A percentile compares a stretch with the other conserved stretches of the same genome.
These are phyloP conservation scores for Drepanosiphum platanoidis DNA, from an alignment of 2,888 invertebrate genomes.

Conservation along the genomic window DNA sequence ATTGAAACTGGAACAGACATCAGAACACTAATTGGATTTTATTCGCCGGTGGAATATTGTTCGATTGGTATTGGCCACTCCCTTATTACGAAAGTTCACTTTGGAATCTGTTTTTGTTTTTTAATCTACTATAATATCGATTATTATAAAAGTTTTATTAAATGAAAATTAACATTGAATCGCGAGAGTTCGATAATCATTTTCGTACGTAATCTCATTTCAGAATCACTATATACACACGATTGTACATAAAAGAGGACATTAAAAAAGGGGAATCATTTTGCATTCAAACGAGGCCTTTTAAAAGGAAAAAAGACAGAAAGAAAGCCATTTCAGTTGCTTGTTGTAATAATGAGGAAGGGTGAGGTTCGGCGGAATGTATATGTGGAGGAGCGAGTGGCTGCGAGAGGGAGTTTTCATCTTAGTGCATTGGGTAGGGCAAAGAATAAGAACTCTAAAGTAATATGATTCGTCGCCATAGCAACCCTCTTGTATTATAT, in stretches of 20 bases:
- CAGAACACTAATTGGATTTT: constrained; percentile 52
- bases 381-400: constrained; percentile 1
- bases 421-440: constrained; percentile 58
- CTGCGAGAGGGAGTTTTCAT: constrained; percentile 54
- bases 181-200: constrained; percentile 35
- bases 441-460: constrained; percentile 62
- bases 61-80: constrained; percentile 10
- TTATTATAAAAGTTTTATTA: constrained; percentile 38
- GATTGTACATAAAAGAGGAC: constrained; percentile 55
- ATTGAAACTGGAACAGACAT: constrained; percentile 50
- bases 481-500: constrained; percentile 62
- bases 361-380: constrained; percentile 43
- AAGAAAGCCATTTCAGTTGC: constrained; percentile 61
- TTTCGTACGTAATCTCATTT: constrained; percentile 51
- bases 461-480: constrained; percentile 61
- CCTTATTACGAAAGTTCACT: constrained; percentile 11
- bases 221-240: constrained; percentile 33
- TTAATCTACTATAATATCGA: constrained; percentile 25
- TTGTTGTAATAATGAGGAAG: constrained; percentile 57
- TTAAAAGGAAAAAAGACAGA: constrained; percentile 58
- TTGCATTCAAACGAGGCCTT: constrained; percentile 60
- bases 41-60: constrained; percentile 24
- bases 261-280: constrained; percentile 62
- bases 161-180: constrained; percentile 35
- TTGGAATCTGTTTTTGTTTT: neutral